Evolutionary conservation across 92 coral and sea anemone genomes (phyloP), one percentile per base, ranked within the genome.

Genomic region (Montipora capitata): DNA sequence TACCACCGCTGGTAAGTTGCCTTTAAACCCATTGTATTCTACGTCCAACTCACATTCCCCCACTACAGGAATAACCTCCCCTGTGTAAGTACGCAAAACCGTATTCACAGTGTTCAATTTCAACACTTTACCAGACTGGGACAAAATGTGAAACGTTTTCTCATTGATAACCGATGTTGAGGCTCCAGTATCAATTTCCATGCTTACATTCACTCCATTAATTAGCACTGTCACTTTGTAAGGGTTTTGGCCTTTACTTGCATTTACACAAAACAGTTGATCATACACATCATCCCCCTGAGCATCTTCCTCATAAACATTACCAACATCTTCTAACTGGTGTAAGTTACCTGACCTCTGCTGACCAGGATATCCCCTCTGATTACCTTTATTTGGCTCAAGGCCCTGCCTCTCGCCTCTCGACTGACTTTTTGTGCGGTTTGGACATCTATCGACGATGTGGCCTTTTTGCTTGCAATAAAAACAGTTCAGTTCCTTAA

Each of bases 171-270:
- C 79, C 0, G 92, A n/a, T 40, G 75, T 70, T 16, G 92, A 82
- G n/a, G 88, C 88, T n/a, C 81, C 91, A 48, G 88, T 72, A 69
- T 88, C 81, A 15, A 79, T 54, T 80, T 87, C 88, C 88, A 87
- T 80, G 57, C 10, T 67, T 18, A 68, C 63, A 56, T 77, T 62
- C 45, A 58, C 57, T 41, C 84, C 86, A 64, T 71, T 83, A 13
- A 83, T 7, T 83, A n/a, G 18, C 74, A 81, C 59, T 16, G 86
- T 56, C 57, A 81, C 86, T 27, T 44, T 67, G 62, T 61, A 61
- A 71, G 86, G 86, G 78, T 64, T 68, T 7, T 51, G 86, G 56
- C 74, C 7, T 0, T 7, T 68, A 68, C 48, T 35, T 38, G 74
- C 20, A 68, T 38, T 67, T 48, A 17, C 17, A 17, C 40, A 1